phyloP scores from a whole-genome alignment of 2,797 vertebrate genomes.

The Coregonus sp. region DNA sequence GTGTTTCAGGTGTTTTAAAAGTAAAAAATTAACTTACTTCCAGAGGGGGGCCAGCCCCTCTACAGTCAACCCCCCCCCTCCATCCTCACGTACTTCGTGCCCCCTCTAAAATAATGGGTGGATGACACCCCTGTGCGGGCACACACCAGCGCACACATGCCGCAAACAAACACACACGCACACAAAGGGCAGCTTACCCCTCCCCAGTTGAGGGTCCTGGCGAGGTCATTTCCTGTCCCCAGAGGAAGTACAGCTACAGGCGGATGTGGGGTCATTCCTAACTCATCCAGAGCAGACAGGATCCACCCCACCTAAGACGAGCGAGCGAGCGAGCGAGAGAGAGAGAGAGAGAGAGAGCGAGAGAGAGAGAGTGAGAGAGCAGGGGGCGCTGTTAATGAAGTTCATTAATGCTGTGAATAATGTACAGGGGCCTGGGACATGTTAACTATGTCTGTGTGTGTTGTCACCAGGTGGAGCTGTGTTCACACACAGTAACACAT shows the following conservation, averaged over 20 bases:
- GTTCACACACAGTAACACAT: constrained; percentile 1
- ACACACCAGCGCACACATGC: constrained; percentile 1
- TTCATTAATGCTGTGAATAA: no score
- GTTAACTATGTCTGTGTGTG: not conserved
- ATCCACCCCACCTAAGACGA: constrained; percentile 93
- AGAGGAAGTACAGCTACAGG: constrained; percentile 97
- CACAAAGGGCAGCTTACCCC: constrained; percentile 83
- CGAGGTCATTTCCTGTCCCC: constrained; percentile 97
- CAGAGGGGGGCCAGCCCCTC: not conserved
- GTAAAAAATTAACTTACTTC: no score
- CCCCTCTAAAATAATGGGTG: no score
- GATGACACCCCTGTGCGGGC: no score
- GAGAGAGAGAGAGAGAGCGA: not conserved
- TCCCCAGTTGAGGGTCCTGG: constrained; percentile 98
- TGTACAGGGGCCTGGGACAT: no score
- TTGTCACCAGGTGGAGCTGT: constrained; percentile 35
- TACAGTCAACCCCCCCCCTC: not conserved
- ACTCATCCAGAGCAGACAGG: constrained; percentile 93
- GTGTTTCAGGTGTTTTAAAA: no score
- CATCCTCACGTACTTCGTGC: not conserved
- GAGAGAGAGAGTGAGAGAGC: not conserved
- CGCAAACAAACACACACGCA: not conserved
- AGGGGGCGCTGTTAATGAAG: no score
- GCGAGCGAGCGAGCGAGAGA: constrained; percentile 18
- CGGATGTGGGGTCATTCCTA: constrained; percentile 92